Base-by-base conservation (phyloP, 2,888 invertebrate genomes). In the Synergus laeviventris region DNA sequence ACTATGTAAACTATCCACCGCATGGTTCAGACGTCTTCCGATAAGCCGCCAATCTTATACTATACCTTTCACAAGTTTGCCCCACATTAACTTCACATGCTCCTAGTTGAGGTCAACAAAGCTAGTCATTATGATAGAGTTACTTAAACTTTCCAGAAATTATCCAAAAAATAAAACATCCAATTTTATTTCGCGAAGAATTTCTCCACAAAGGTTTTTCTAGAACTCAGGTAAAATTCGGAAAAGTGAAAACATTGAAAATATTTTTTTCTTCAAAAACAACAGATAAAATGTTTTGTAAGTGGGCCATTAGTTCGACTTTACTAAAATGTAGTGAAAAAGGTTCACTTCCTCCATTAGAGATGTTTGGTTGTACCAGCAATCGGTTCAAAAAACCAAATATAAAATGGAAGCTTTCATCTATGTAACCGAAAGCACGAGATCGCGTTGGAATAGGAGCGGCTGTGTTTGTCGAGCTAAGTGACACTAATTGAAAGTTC, bases 401-500 rank as follows among this genome's bases (percentile, higher is more conserved):
- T 73, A 78, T 61, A 74, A 78, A 76, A 66, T 54, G 9, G 16
- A 62, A 45, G 64, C 64, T 59, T 60, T 74, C 60, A 64, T 74
- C 76, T 73, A 76, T 77, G 78, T 80, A 81, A 81, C 80, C 54
- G 79, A 79, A 79, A 75, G 76, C 64, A 60, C 76, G 70, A 49
- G 45, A 70, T 76, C 77, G 76, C 78, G 76, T 78, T 83, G 86
- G 84, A 86, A 86, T 81, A 78, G 87, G 87, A 86, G 86, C 86
- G 86, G 86, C 88, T 87, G 85, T 89, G 89, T 90, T 90, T 90
- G 86, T 83, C 83, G 82, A 88, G 85, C 87, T 90, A 90, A 90
- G 89, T 90, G 90, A 89, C 87, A 87, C 89, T 90, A 90, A 90
- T 90, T 90, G 90, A 90, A 89, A 87, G 87, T 87, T 88, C 86